Evolutionary conservation across 2,888 invertebrate genomes (phyloP).

Genomic region (Acleris laterana): DNA sequence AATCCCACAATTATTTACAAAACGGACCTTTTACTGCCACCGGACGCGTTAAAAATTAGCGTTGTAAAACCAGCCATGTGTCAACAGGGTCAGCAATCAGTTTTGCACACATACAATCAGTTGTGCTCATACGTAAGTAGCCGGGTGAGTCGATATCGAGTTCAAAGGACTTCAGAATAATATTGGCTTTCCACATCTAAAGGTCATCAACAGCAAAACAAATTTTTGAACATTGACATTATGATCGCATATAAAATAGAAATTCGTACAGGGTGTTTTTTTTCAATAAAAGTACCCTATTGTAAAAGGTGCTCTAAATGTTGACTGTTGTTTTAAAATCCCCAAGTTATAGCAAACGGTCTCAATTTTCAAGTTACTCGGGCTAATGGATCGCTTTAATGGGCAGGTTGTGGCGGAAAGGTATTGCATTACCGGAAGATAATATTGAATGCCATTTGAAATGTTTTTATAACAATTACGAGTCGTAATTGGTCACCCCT

Average conservation of each 20-base stretch:
- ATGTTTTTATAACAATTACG: no score
- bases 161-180: constrained; percentile 16
- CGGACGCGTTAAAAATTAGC: constrained; percentile 2
- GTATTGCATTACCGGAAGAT: constrained; percentile 12
- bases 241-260: neutral
- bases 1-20: neutral
- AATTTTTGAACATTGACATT: neutral
- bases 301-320: constrained; percentile 8
- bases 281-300: no score
- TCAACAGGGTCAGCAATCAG: constrained; percentile 17
- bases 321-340: constrained; percentile 24
- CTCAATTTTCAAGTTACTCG: constrained; percentile 27
- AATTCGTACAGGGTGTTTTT: no score
- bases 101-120: constrained; percentile 32
- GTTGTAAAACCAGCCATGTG: constrained; percentile 10
- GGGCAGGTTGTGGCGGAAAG: constrained; percentile 5
- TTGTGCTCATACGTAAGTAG: constrained; percentile 30
- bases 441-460: neutral
- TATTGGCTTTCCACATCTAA: constrained; percentile 14
- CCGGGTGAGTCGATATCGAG: constrained; percentile 25
- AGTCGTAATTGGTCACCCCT: no score
- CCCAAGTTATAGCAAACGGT: constrained; percentile 9
- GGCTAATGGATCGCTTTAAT: constrained; percentile 23
- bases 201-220: neutral
- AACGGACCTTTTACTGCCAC: neutral